Conservation (phyloP, 2,888 invertebrate genomes). For the Drosophila hawaiiensis region DNA sequence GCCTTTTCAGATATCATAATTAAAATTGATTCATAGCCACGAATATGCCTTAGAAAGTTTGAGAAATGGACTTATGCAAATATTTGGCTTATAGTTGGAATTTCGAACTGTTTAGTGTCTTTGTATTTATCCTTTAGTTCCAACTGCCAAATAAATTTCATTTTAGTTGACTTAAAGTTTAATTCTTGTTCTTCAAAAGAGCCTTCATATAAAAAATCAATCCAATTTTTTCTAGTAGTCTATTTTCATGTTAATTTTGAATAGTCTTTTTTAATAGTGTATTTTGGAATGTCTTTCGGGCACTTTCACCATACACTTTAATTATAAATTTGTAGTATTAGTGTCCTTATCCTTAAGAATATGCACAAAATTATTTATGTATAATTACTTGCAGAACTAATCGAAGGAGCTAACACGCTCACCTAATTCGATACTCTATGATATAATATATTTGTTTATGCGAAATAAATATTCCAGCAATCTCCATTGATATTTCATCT, state of each 20-base stretch:
- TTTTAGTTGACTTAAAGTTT: not conserved
- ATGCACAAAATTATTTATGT: not conserved
- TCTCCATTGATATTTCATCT: constrained; percentile 1
- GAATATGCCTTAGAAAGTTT: constrained; percentile 44
- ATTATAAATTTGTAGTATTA: not conserved
- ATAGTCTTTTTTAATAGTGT: not conserved
- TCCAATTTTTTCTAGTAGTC: not conserved
- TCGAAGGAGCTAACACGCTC: not conserved
- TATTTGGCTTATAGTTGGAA: constrained; percentile 6
- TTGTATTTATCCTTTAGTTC: not conserved
- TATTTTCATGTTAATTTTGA: not conserved
- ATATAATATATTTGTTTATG: not conserved
- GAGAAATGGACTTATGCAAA: constrained; percentile 29
- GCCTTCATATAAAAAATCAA: not conserved
- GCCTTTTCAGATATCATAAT: constrained; percentile 10
- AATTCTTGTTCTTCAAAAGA: not conserved
- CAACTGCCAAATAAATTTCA: not conserved
- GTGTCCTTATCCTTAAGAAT: not conserved
- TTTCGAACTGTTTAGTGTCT: not conserved
- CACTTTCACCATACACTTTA: not conserved
- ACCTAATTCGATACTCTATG: not conserved
- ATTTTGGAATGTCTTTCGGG: not conserved
- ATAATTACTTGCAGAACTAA: not conserved
- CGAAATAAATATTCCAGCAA: not conserved
- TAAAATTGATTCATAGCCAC: constrained; percentile 3